Percentiles rank a stretch among this genome's conserved stretches.
phyloP scores from a whole-genome alignment of 2,888 invertebrate genomes.

The Cerceris ruficornis region DNA sequence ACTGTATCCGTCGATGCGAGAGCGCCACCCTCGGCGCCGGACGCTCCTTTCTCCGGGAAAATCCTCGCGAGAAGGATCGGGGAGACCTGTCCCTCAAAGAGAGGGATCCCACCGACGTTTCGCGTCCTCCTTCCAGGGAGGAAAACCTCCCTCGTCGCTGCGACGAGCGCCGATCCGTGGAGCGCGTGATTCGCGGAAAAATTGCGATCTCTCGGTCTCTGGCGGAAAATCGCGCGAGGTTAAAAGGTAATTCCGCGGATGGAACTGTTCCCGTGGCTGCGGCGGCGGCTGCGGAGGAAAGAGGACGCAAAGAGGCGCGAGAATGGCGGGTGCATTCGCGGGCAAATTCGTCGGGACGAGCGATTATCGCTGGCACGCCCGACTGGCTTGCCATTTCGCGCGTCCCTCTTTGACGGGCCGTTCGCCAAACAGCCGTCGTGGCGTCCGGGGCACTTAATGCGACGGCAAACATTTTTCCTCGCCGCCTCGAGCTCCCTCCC shows the following conservation, averaged over 20 bases:
- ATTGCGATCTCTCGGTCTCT: not conserved
- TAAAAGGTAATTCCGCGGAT: conserved; percentile 50
- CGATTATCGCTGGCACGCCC: conserved; percentile 40
- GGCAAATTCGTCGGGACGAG: conserved; percentile 12
- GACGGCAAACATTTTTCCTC: too few relatives aligned
- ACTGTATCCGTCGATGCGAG: too few relatives aligned
- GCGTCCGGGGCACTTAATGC: not conserved
- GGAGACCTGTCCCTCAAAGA: too few relatives aligned
- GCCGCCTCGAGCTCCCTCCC: too few relatives aligned
- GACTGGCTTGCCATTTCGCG: conserved; percentile 8
- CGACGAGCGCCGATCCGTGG: too few relatives aligned
- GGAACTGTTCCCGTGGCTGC: conserved; percentile 32
- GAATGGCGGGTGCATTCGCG: conserved; percentile 24
- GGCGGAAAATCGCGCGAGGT: conserved; percentile 18
- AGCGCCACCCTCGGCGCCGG: too few relatives aligned
- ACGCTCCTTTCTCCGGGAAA: too few relatives aligned
- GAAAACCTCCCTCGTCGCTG: too few relatives aligned
- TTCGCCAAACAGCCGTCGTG: not conserved
- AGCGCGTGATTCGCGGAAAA: too few relatives aligned
- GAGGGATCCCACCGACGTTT: too few relatives aligned
- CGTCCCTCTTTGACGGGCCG: conserved; percentile 1
- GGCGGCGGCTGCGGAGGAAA: conserved; percentile 2
- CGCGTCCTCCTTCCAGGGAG: too few relatives aligned
- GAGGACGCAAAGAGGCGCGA: conserved; percentile 39
- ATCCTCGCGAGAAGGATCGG: too few relatives aligned